These are phyloP conservation scores for Drosophila pseudoobscura DNA, from an alignment of 1,140 invertebrate genomes.

Conservation along the genomic window DNA sequence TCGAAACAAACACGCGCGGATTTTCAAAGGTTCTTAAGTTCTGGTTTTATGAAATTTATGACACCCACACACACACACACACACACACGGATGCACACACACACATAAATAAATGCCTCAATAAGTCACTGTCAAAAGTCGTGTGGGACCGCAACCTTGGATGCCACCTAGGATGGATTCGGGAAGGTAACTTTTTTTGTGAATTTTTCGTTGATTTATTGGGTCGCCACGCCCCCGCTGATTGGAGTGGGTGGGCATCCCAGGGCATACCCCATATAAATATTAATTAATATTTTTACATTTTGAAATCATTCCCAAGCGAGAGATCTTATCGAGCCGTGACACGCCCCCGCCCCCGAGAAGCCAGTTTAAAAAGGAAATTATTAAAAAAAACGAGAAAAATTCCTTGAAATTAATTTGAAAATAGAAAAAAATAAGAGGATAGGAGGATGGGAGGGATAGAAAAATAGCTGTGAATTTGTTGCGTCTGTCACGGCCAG, in stretches of 20 bases:
- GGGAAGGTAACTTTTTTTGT: slow-evolving; percentile 65
- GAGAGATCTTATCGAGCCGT: slow-evolving; percentile 54
- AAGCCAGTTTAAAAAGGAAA: slow-evolving; percentile 42
- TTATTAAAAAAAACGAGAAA: slow-evolving; percentile 28
- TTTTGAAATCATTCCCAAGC: slow-evolving; percentile 42
- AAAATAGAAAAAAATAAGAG: slow-evolving; percentile 41
- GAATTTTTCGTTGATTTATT: slow-evolving; percentile 59
- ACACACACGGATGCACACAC: slow-evolving; percentile 25
- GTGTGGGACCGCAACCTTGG: slow-evolving; percentile 29
- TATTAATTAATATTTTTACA: slow-evolving; percentile 43
- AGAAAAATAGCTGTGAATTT: slow-evolving; percentile 47
- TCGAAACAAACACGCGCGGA: slow-evolving; percentile 1
- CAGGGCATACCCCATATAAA: slow-evolving; percentile 8
- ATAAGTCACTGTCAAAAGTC: slow-evolving; percentile 72
- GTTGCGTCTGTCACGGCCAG: slow-evolving; percentile 65
- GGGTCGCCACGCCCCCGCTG: slow-evolving; percentile 2
- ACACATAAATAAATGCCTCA: slow-evolving; percentile 45
- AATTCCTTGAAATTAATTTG: slow-evolving; percentile 65
- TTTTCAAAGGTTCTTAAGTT: slow-evolving; percentile 18
- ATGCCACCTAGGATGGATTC: slow-evolving; percentile 34
- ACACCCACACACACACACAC: slow-evolving; percentile 21
- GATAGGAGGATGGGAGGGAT: slow-evolving; percentile 6
- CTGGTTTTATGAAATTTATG: slow-evolving; percentile 52
- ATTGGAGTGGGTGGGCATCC: slow-evolving; percentile 3
- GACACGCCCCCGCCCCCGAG: slow-evolving; percentile 31